Evolutionary conservation across 2,888 invertebrate species (phyloP).

Genomic region (Apamea anceps): DNA sequence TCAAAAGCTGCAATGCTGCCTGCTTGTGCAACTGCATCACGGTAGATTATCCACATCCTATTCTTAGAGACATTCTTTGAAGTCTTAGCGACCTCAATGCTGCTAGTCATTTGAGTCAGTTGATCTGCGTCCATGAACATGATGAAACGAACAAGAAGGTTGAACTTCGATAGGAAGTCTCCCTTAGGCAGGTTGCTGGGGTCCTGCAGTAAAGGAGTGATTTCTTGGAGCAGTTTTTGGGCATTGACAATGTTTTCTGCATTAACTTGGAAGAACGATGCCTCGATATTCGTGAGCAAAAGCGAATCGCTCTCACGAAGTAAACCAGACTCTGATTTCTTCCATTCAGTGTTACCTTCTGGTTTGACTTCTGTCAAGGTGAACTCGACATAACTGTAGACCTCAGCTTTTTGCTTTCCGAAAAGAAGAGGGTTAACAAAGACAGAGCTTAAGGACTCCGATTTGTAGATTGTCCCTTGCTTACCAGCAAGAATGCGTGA

Average conservation of each 20-base stretch:
- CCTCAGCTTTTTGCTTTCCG: conserved; percentile 91
- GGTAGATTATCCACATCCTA: conserved; percentile 91
- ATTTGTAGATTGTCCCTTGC: conserved; percentile 91
- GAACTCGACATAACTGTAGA: conserved; percentile 90
- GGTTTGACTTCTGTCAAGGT: conserved; percentile 80
- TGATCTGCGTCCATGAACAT: conserved; percentile 91
- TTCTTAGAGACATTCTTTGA: conserved; percentile 81
- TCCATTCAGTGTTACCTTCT: conserved; percentile 79
- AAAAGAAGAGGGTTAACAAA: conserved; percentile 90
- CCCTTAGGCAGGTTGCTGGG: not conserved
- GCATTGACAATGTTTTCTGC: conserved; percentile 82
- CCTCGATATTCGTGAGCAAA: conserved; percentile 73
- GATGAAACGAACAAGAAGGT: conserved; percentile 89
- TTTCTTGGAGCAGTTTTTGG: conserved; percentile 87
- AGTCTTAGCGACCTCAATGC: conserved; percentile 84
- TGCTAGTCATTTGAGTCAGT: conserved; percentile 88
- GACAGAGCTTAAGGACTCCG: conserved; percentile 91
- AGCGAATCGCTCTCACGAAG: conserved; percentile 85
- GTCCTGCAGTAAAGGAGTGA: conserved; percentile 88
- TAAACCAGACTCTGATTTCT: conserved; percentile 80
- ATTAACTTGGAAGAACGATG: not conserved
- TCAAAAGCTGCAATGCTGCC: conserved; percentile 92
- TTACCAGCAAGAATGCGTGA: conserved; percentile 90
- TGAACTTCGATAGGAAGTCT: conserved; percentile 89
- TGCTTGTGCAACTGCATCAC: conserved; percentile 91